Evolutionary conservation across 37 sponge, comb jelly and placozoan species (phyloP).

Genomic region (Agelas oroides): DNA sequence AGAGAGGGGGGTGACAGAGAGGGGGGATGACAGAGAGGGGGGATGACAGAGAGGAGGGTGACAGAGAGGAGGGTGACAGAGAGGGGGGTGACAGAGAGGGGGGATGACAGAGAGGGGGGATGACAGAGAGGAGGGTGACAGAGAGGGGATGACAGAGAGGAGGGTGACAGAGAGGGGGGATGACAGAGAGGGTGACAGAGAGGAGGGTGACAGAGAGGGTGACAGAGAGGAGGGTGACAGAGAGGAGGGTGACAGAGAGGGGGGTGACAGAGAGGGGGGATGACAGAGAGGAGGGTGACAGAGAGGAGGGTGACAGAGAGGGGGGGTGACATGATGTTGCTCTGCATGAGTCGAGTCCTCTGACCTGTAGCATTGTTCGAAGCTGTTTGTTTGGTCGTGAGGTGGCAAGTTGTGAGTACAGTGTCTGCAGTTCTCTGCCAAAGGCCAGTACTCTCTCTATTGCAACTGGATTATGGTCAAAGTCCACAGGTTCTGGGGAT

Average conservation of each 20-base stretch:
- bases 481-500: conserved; percentile 8
- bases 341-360: too few species aligned
- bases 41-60: conserved; percentile 89
- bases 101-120: neutral
- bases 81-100: neutral
- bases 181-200: neutral
- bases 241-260: conserved; percentile 91
- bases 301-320: neutral
- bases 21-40: conserved; percentile 68
- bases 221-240: too few species aligned
- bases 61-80: conserved; percentile 89
- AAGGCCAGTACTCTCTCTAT: conserved; percentile 75
- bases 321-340: neutral
- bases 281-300: neutral
- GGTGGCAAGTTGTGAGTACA: conserved; percentile 30
- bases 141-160: conserved; percentile 34
- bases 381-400: conserved; percentile 32
- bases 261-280: conserved; percentile 75
- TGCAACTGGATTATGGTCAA: conserved; percentile 47
- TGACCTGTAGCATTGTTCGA: conserved; percentile 58
- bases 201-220: too few species aligned
- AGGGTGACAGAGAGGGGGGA: neutral
- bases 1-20: too few species aligned
- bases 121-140: too few species aligned
- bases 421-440: conserved; percentile 77